Conservation (phyloP, 2,888 invertebrate species). For the Morinoia aosen region DNA sequence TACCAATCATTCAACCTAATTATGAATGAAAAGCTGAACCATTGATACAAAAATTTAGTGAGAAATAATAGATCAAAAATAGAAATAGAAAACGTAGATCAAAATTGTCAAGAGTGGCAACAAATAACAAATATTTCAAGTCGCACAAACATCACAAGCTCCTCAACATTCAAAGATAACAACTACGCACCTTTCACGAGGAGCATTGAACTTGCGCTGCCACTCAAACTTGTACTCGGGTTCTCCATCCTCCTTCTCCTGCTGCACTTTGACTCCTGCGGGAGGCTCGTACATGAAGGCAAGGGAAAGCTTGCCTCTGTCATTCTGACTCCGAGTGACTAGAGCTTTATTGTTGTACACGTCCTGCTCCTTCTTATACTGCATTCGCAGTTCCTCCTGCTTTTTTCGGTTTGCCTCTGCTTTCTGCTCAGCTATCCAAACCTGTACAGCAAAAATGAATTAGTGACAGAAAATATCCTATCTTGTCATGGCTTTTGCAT, state of each 20-base stretch:
- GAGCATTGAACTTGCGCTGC: conserved; percentile 99
- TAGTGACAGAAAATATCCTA: background rate
- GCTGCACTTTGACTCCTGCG: conserved; percentile 93
- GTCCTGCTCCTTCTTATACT: conserved; percentile 99
- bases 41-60: no score
- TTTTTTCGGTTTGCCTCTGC: conserved; percentile 96
- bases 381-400: conserved; percentile 94
- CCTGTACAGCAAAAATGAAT: conserved; percentile 75
- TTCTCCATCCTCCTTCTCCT: conserved; percentile 92
- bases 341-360: conserved; percentile 97
- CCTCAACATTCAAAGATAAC: background rate
- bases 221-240: conserved; percentile 99
- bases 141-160: no score
- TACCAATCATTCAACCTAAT: no score
- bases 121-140: no score
- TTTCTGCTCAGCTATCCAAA: conserved; percentile 99
- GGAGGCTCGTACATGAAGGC: conserved; percentile 99
- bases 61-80: no score
- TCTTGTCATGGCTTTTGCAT: no score
- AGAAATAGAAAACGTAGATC: no score
- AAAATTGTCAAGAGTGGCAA: no score
- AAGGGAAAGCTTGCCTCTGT: conserved; percentile 97
- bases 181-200: conserved; percentile 83
- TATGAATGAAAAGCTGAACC: no score
- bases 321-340: conserved; percentile 87